These are phyloP conservation scores for Paraescarpia echinospica DNA, from an alignment of 1,140 invertebrate genomes.

Conservation along the genomic window DNA sequence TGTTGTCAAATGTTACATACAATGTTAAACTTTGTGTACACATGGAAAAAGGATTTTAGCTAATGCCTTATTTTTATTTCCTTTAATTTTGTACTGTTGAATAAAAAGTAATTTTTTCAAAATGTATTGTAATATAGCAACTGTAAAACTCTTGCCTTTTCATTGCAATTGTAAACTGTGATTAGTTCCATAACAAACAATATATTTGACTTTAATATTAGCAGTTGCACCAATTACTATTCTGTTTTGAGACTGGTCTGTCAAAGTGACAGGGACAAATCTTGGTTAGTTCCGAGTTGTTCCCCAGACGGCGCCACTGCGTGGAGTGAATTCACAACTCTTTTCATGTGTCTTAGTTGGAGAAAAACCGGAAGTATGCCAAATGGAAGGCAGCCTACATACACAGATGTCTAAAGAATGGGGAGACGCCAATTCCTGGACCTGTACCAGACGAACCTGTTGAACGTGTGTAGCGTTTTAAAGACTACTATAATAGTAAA, in stretches of 20 bases:
- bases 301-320: neutral
- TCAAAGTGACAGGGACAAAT: neutral
- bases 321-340: neutral
- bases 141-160: too few species aligned
- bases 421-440: conserved; percentile 84
- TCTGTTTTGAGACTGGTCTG: neutral
- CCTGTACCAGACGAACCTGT: conserved; percentile 64
- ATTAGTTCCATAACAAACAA: too few species aligned
- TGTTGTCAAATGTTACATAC: too few species aligned
- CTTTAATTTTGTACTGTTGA: too few species aligned
- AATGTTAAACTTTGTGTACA: too few species aligned
- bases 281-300: neutral
- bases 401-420: conserved; percentile 94
- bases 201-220: too few species aligned
- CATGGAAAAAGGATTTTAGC: too few species aligned
- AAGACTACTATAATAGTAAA: too few species aligned
- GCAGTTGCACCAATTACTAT: neutral
- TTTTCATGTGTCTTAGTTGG: conserved; percentile 20
- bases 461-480: conserved; percentile 34
- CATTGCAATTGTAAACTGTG: too few species aligned
- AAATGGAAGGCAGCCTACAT: conserved; percentile 99
- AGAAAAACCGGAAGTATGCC: conserved; percentile 81
- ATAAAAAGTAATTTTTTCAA: too few species aligned
- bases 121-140: too few species aligned
- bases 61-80: too few species aligned